Base-by-base conservation (phyloP, 92 coral and sea anemone genomes). In the Umimayanthus chanpuru region DNA sequence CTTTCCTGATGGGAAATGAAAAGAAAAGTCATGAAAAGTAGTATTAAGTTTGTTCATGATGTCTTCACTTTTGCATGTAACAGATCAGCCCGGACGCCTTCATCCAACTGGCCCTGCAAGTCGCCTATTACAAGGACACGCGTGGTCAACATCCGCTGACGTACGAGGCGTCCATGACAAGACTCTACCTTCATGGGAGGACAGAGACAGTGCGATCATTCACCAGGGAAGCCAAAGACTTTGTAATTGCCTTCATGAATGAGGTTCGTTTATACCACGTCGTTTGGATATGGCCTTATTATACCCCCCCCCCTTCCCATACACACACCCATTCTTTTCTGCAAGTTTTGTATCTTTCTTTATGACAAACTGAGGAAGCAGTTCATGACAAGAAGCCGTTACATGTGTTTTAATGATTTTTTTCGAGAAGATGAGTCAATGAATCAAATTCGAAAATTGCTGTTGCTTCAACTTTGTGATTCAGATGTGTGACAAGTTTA, bases 21-120 rank as follows among this genome's bases (percentile, higher is more conserved):
- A 32, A 32, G 36, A 32, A 44, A 44, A 44, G 49, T 44, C 49
- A 44, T 44, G 49, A 44, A 44, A 44, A 44, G 9, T 44, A 44
- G 49, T 44, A 44, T 53, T 4, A 53, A 53, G 18, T 50, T 82
- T 29, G 18, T 84, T 79, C 6, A 21, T 20, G 14, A 25, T 61
- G 12, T 38, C 18, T 84, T 10, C 15, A 14, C 21, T 39, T 7
- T 11, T 53, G 5, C 23, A 29, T 76, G 47, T 82, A 50, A 72
- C 77, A 96, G 99, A 77, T 95, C 56, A 97, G 98, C 47, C 99
- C 99, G 36, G 99, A 97, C 89, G 99, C 98, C 1, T 97, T 97
- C 88, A 97, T 97, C 73, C 99, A 97, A 93, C 86, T 94, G 65
- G 94, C 99, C 9, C 88, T 97, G 20, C 99, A 95, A 81, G 29